Conservation (phyloP, 2,797 vertebrate species). For the Allochrocebus solatus region DNA sequence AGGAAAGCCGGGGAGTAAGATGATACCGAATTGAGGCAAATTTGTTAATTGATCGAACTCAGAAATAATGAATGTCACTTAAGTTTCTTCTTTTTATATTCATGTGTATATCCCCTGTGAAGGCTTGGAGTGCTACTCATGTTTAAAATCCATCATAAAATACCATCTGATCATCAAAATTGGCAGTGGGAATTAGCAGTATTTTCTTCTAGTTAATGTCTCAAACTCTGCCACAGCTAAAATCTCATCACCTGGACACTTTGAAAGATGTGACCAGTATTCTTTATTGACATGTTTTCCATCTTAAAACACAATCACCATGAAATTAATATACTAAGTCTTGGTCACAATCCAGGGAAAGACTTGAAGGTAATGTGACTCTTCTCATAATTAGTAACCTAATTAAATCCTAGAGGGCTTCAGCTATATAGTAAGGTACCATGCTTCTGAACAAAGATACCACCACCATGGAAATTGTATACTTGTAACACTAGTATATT, state of each 20-base stretch:
- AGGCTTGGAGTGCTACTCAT: conserved; percentile 13
- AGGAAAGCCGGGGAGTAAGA: conserved; percentile 44
- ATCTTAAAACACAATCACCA: conserved; percentile 50
- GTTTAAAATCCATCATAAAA: conserved; percentile 35
- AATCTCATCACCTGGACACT: not conserved
- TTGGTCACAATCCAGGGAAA: conserved; percentile 44
- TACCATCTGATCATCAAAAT: not conserved
- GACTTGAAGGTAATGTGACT: conserved; percentile 59
- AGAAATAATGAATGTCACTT: conserved; percentile 9
- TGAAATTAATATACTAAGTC: conserved; percentile 60
- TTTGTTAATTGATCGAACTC: conserved; percentile 24
- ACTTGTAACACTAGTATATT: conserved; percentile 55
- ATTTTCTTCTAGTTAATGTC: not conserved
- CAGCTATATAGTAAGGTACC: not conserved
- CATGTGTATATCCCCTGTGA: not conserved
- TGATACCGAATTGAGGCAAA: conserved; percentile 30
- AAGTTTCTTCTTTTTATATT: conserved; percentile 43
- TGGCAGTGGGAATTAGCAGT: not conserved
- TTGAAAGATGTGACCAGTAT: conserved; percentile 1
- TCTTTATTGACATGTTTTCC: conserved; percentile 33
- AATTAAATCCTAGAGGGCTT: conserved; percentile 57
- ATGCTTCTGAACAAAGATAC: conserved; percentile 57
- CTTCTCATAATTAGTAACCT: conserved; percentile 59
- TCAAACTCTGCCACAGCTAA: not conserved
- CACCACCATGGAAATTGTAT: conserved; percentile 48